phyloP scores from a whole-genome alignment of 2,113 vertebrate species.

The Anolis sagrei region DNA sequence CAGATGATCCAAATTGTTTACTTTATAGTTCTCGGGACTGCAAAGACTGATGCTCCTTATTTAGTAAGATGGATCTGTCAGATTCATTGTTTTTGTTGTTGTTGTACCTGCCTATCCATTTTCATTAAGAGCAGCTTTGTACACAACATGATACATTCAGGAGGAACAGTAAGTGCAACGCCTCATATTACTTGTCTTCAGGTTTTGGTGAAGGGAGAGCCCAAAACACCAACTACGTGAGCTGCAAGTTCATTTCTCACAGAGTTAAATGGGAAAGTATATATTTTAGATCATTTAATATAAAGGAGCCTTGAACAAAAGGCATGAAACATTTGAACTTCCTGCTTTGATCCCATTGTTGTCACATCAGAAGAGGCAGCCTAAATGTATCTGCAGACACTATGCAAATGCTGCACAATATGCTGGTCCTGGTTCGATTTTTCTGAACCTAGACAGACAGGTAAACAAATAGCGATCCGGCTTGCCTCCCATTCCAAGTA shows the following conservation, averaged over 20 bases:
- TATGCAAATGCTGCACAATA: neutral
- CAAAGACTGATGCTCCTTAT: neutral
- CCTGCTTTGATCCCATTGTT: neutral
- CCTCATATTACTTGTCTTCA: neutral
- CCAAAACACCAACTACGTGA: neutral
- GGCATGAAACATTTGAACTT: neutral
- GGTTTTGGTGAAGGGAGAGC: neutral
- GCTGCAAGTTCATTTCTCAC: neutral
- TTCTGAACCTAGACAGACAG: neutral
- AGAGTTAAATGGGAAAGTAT: too few species aligned
- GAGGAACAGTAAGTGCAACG: neutral
- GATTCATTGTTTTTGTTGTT: too few species aligned
- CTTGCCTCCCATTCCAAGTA: neutral
- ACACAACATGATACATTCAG: neutral
- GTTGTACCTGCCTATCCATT: neutral
- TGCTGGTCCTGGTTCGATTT: neutral
- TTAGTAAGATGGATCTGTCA: neutral
- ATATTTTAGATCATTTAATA: neutral
- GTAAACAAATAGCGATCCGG: neutral
- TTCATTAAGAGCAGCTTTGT: constrained; percentile 19
- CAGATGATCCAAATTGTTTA: neutral
- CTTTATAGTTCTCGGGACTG: constrained; percentile 12
- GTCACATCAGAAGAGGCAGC: neutral
- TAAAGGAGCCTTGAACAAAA: neutral
- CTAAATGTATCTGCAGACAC: neutral